Percentiles rank a stretch among this genome's conserved stretches.
Evolutionary conservation across 2,797 vertebrate genomes (phyloP).

Genomic region (Pseudochaenichthys georgianus): DNA sequence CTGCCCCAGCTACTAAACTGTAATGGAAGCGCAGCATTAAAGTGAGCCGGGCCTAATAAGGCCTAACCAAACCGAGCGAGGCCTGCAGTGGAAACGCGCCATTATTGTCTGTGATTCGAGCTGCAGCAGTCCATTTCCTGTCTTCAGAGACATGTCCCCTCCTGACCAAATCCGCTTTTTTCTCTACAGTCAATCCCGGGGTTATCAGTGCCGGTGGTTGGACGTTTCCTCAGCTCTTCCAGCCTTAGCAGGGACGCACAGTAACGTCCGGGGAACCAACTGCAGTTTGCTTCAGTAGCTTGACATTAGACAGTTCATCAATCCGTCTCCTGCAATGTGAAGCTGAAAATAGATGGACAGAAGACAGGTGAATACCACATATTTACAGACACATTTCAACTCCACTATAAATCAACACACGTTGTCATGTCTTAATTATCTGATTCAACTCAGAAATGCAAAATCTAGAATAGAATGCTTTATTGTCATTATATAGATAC

Average conservation of each 20-base stretch:
- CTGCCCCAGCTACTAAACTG: too few species aligned
- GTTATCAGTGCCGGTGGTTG: neutral
- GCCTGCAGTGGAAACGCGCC: too few species aligned
- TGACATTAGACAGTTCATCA: slow-evolving; percentile 60
- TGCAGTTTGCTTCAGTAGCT: slow-evolving; percentile 53
- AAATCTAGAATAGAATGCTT: too few species aligned
- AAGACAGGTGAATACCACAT: slow-evolving; percentile 2
- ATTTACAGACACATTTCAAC: too few species aligned
- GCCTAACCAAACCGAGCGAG: too few species aligned
- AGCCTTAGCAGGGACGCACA: slow-evolving; percentile 50
- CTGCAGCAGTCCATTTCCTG: slow-evolving; percentile 9
- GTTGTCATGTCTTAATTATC: too few species aligned
- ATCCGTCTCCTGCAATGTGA: slow-evolving; percentile 79
- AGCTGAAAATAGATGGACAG: slow-evolving; percentile 69
- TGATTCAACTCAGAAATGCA: too few species aligned
- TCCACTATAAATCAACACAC: too few species aligned
- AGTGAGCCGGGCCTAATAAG: too few species aligned
- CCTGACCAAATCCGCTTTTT: slow-evolving; percentile 26
- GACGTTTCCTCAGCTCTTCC: slow-evolving; percentile 27
- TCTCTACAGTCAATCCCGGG: slow-evolving; percentile 19
- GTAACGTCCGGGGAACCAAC: slow-evolving; percentile 24
- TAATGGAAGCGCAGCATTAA: too few species aligned
- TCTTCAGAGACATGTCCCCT: slow-evolving; percentile 16
- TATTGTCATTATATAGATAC: too few species aligned
- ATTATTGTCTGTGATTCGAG: slow-evolving; percentile 17